A percentile compares a stretch with the other conserved stretches of the same genome.
Evolutionary conservation across 2,113 vertebrate genomes (phyloP).

Genomic region (Microtus pennsylvanicus): DNA sequence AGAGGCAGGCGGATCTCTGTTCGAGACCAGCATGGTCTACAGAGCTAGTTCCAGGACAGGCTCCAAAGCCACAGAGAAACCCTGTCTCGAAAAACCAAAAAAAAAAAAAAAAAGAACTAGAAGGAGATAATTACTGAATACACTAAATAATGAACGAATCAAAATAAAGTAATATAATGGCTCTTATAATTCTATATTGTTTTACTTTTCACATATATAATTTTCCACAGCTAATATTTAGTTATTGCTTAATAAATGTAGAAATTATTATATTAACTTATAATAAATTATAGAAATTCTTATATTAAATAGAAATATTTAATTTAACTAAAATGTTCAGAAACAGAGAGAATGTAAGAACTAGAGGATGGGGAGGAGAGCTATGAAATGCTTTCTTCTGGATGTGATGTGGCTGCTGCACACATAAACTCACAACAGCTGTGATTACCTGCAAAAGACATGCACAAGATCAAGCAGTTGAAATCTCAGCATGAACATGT

Average conservation of each 20-base stretch:
- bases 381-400: background rate
- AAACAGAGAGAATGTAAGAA: background rate
- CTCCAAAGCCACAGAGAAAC: too few species aligned
- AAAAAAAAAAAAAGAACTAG: background rate
- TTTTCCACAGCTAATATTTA: background rate
- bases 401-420: background rate
- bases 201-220: background rate
- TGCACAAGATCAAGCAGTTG: background rate
- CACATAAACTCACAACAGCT: background rate
- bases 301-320: background rate
- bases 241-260: background rate
- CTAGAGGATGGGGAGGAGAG: background rate
- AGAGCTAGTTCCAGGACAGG: too few species aligned
- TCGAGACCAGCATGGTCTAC: too few species aligned
- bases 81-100: too few species aligned
- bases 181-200: background rate
- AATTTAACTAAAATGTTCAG: background rate
- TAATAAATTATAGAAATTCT: too few species aligned
- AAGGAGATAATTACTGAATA: background rate
- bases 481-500: background rate
- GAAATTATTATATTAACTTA: background rate
- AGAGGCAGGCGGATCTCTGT: too few species aligned
- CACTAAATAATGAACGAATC: background rate
- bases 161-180: background rate
- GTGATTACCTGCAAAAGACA: background rate